Conservation (phyloP, 2,113 vertebrate genomes). For the Solea solea region DNA sequence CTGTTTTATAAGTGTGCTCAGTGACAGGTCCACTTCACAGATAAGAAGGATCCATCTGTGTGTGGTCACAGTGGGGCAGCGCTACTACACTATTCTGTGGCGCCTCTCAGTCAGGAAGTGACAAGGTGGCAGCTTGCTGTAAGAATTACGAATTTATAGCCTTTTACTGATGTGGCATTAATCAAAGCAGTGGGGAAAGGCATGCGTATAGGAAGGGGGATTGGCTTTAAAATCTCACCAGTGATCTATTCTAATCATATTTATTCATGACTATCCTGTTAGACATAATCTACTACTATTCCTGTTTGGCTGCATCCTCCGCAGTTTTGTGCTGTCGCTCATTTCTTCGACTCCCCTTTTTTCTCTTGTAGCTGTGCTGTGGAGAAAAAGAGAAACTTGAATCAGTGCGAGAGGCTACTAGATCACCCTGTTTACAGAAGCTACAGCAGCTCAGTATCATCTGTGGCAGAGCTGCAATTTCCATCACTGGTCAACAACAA, state of each 20-base stretch:
- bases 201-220: slow-evolving; percentile 14
- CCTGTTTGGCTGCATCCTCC: slow-evolving; percentile 57
- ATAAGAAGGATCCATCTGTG: slow-evolving; percentile 60
- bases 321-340: slow-evolving; percentile 46
- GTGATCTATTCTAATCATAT: slow-evolving; percentile 71
- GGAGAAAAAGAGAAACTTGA: slow-evolving; percentile 32
- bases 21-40: slow-evolving; percentile 71
- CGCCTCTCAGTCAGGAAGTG: slow-evolving; percentile 46
- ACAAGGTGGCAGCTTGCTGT: slow-evolving; percentile 53
- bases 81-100: slow-evolving; percentile 33
- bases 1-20: slow-evolving; percentile 72
- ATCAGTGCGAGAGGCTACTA: slow-evolving; percentile 39
- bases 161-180: slow-evolving; percentile 51
- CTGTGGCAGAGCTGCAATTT: slow-evolving; percentile 4
- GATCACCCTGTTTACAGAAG: slow-evolving; percentile 30
- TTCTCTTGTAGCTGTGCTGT: slow-evolving; percentile 73
- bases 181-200: slow-evolving; percentile 48
- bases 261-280: slow-evolving; percentile 67
- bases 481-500: slow-evolving; percentile 6
- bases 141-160: slow-evolving; percentile 61
- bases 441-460: slow-evolving; percentile 15
- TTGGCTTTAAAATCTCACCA: slow-evolving; percentile 51
- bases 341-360: slow-evolving; percentile 71
- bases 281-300: slow-evolving; percentile 61
- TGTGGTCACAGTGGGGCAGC: slow-evolving; percentile 55